A percentile compares a stretch with the other conserved stretches of the same genome.
Evolutionary conservation across 2,797 vertebrate genomes (phyloP).

Genomic region (Capromys pilorides): DNA sequence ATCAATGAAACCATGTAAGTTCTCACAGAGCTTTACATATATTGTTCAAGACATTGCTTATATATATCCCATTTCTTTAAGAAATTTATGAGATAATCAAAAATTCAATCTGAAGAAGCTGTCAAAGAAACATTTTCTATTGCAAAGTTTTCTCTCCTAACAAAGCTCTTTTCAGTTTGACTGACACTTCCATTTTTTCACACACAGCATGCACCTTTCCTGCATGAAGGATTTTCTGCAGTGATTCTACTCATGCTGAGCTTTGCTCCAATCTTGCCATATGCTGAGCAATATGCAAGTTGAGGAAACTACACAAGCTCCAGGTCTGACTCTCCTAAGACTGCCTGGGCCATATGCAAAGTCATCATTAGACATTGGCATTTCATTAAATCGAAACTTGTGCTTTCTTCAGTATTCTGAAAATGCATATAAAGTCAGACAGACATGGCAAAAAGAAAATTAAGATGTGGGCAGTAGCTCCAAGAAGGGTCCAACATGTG

Average conservation of each 20-base stretch:
- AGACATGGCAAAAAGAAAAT: neutral
- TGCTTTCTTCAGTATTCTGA: neutral
- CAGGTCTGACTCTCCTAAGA: neutral
- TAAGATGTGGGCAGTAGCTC: neutral
- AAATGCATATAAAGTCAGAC: neutral
- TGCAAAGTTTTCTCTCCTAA: slow-evolving; percentile 21
- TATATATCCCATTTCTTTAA: neutral
- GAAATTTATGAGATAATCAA: neutral
- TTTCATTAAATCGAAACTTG: slow-evolving; percentile 28
- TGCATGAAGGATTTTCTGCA: slow-evolving; percentile 62
- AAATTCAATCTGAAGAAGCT: slow-evolving; percentile 31
- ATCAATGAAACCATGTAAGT: neutral
- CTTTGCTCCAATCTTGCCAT: slow-evolving; percentile 47
- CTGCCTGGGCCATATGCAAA: neutral
- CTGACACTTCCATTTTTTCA: slow-evolving; percentile 52
- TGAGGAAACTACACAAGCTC: neutral
- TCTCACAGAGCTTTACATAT: neutral
- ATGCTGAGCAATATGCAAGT: neutral
- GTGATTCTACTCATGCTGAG: slow-evolving; percentile 38
- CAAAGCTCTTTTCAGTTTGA: slow-evolving; percentile 59
- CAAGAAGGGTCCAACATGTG: neutral
- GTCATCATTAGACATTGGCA: neutral
- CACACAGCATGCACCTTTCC: slow-evolving; percentile 52
- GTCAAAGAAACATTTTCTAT: neutral
- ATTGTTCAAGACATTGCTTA: neutral